Evolutionary conservation across 2,888 invertebrate species (phyloP).

Genomic region (Fragum whitleyi): DNA sequence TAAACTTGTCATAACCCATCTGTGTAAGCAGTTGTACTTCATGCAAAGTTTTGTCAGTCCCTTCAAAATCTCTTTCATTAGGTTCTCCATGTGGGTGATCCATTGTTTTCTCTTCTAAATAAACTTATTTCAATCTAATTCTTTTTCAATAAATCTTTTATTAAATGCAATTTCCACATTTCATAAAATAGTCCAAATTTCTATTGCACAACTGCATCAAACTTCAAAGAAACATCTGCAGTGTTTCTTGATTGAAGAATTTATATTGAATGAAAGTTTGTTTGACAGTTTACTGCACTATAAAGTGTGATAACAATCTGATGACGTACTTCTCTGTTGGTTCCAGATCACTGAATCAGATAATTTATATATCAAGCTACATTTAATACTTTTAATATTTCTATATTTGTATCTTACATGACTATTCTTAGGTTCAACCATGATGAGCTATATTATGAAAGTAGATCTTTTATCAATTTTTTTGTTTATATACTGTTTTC

Average conservation of each 20-base stretch:
- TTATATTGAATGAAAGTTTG: background rate
- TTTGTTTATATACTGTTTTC: too few species aligned
- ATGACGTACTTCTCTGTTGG: background rate
- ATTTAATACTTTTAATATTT: too few species aligned
- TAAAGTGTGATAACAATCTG: background rate
- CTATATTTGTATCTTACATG: too few species aligned
- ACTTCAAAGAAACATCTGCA: too few species aligned
- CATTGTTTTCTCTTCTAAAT: too few species aligned
- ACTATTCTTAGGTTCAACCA: too few species aligned
- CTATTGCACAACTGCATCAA: too few species aligned
- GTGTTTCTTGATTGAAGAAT: background rate
- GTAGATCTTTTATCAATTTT: too few species aligned
- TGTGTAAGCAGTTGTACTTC: background rate
- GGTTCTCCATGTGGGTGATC: background rate
- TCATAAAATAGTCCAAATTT: too few species aligned
- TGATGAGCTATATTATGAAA: too few species aligned
- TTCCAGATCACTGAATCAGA: background rate
- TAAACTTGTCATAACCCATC: conserved; percentile 9
- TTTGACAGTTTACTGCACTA: conserved; percentile 4
- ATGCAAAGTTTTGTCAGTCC: background rate
- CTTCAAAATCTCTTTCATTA: background rate
- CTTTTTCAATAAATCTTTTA: too few species aligned
- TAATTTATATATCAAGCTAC: background rate
- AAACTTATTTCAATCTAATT: background rate
- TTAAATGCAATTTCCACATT: too few species aligned